These are phyloP conservation scores for Diadromus collaris DNA, from an alignment of 2,888 invertebrate species.

Conservation along the genomic window DNA sequence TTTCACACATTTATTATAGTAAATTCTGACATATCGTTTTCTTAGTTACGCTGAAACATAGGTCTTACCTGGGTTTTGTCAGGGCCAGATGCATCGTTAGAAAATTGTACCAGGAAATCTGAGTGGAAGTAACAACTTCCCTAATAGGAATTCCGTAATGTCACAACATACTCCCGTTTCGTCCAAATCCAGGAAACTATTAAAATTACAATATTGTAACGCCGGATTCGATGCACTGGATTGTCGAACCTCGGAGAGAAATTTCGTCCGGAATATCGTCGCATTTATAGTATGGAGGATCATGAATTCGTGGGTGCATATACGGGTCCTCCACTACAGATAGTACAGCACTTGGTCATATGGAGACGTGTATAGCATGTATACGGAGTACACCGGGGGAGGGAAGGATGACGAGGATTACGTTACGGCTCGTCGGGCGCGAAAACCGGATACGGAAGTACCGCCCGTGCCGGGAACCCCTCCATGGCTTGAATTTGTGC, in stretches of 20 bases:
- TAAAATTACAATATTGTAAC: background rate
- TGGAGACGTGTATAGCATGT: background rate
- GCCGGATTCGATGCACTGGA: background rate
- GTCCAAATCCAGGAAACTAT: too few relatives aligned
- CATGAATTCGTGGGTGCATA: slow-evolving; percentile 26
- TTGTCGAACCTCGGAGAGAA: background rate
- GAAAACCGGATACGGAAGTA: slow-evolving; percentile 62
- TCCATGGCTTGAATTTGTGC: slow-evolving; percentile 34
- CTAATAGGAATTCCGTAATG: too few relatives aligned
- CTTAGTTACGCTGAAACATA: too few relatives aligned
- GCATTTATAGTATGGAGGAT: slow-evolving; percentile 32
- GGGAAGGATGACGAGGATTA: slow-evolving; percentile 57
- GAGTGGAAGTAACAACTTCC: too few relatives aligned
- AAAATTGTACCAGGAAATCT: too few relatives aligned
- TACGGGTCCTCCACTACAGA: background rate
- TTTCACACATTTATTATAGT: too few relatives aligned
- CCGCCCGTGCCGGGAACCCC: slow-evolving; percentile 35
- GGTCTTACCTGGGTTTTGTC: too few relatives aligned
- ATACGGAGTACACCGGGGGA: background rate
- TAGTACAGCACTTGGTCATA: background rate
- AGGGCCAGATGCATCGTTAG: too few relatives aligned
- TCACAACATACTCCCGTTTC: too few relatives aligned
- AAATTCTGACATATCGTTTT: too few relatives aligned
- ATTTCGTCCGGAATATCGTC: slow-evolving; percentile 35
- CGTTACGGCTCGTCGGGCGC: slow-evolving; percentile 62